Evolutionary conservation across 2,888 invertebrate genomes (phyloP).

Genomic region (Bugula neritina): DNA sequence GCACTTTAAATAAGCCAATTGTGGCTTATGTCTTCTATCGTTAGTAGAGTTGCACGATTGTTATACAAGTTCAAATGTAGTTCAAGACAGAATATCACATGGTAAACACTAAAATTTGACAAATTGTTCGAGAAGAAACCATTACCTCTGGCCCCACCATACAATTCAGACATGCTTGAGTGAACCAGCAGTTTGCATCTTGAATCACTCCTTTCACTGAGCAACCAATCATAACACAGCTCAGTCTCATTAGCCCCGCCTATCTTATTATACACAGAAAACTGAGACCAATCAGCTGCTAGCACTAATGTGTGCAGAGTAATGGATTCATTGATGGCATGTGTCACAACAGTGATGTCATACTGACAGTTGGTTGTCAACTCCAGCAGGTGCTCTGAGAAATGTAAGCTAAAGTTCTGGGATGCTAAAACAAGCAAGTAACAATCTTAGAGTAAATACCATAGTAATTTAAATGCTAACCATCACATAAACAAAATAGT

Average conservation of each 20-base stretch:
- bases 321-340: too few relatives aligned
- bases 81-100: too few relatives aligned
- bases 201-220: background rate
- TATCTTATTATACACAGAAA: background rate
- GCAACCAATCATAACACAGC: slow-evolving; percentile 16
- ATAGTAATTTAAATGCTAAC: too few relatives aligned
- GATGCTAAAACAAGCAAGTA: background rate
- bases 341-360: background rate
- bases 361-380: background rate
- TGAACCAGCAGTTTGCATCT: background rate
- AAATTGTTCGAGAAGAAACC: too few relatives aligned
- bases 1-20: too few relatives aligned
- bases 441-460: too few relatives aligned
- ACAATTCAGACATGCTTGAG: slow-evolving; percentile 14
- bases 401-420: background rate
- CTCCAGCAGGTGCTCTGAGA: background rate
- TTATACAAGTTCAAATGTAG: too few relatives aligned
- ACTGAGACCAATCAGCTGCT: slow-evolving; percentile 16
- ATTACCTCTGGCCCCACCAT: background rate
- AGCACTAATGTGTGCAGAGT: background rate
- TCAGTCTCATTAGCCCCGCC: background rate
- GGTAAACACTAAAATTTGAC: too few relatives aligned
- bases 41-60: too few relatives aligned
- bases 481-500: too few relatives aligned
- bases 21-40: too few relatives aligned